A percentile compares a stretch with the other conserved stretches of the same genome.
Conservation (phyloP, 2,113 vertebrate genomes). For the Ammodytes dubius region DNA sequence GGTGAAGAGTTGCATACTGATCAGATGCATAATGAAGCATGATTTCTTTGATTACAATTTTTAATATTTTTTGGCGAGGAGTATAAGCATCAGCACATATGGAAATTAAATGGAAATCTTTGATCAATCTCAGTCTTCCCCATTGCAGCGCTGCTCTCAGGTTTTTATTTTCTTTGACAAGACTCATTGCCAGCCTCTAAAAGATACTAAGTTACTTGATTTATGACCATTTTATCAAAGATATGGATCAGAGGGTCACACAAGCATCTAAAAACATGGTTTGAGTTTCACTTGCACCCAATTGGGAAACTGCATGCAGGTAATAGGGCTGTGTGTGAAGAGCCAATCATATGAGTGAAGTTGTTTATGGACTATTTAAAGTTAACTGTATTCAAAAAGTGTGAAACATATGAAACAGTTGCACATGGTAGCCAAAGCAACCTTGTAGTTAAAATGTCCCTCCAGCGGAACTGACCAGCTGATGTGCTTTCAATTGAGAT, state of each 20-base stretch:
- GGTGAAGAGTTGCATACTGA: constrained; percentile 5
- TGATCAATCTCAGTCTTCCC: constrained; percentile 6
- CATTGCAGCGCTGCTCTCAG: background rate
- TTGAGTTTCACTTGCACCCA: constrained; percentile 24
- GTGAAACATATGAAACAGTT: background rate
- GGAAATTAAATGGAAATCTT: constrained; percentile 39
- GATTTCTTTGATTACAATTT: constrained; percentile 27
- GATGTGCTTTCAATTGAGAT: background rate
- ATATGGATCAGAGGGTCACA: constrained; percentile 27
- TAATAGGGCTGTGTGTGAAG: background rate
- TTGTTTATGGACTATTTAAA: background rate
- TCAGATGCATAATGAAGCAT: constrained; percentile 18
- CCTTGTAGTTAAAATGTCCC: background rate
- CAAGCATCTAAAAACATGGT: constrained; percentile 4
- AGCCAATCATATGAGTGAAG: background rate
- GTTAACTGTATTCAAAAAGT: background rate
- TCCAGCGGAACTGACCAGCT: background rate
- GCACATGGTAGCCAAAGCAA: background rate
- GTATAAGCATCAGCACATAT: background rate
- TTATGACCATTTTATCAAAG: constrained; percentile 8
- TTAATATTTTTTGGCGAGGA: constrained; percentile 18
- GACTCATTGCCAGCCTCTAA: constrained; percentile 19
- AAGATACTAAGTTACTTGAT: constrained; percentile 22
- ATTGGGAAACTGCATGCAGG: background rate
- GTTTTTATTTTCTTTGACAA: constrained; percentile 23